Base-by-base conservation (phyloP, 2,113 vertebrate genomes). In the Siphamia tubifer region DNA sequence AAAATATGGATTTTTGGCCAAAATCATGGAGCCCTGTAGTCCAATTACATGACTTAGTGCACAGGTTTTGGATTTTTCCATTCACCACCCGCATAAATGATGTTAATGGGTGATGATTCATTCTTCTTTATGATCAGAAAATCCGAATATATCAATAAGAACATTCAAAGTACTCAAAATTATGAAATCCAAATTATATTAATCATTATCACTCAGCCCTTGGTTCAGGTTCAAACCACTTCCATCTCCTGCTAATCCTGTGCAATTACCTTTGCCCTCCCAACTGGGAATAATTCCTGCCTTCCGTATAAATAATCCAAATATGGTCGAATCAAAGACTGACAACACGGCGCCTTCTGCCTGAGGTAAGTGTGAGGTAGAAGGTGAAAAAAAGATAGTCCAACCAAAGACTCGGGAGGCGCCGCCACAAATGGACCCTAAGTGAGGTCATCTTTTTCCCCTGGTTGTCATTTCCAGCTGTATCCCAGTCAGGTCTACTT, bases 391-490 rank as follows among this genome's bases (percentile, higher is more conserved):
- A n/a, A 43, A 74, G 28, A 71, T 49, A 25, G 52, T 53, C 52
- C 60, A 63, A 64, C 27, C 24, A 10, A 63, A 66, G 39, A 28
- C 62, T 35, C 15, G 49, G 23, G 57, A 79, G 69, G 60, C 57
- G 38, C 67, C 56, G n/a, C 49, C 28, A 42, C 61, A 63, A 24
- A 67, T 15, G 8, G 8, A 36, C 57, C 39, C 21, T 27, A 42
- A 63, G 68, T 69, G 74, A 83, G 70, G 66, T 83, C 64, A 77
- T 79, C 17, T 34, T 56, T 69, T 67, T 51, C 61, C 70, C 44
- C 31, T 17, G 55, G 58, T 58, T 63, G 58, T 84, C 74, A 68
- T 77, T 74, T 79, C 68, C 43, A 56, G 53, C 57, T 61, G 65
- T 74, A 79, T 80, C 70, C 54, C 52, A 49, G 40, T 54, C 24